Base-by-base conservation (phyloP, 2,113 vertebrate species). In the Antechinus stuartii region DNA sequence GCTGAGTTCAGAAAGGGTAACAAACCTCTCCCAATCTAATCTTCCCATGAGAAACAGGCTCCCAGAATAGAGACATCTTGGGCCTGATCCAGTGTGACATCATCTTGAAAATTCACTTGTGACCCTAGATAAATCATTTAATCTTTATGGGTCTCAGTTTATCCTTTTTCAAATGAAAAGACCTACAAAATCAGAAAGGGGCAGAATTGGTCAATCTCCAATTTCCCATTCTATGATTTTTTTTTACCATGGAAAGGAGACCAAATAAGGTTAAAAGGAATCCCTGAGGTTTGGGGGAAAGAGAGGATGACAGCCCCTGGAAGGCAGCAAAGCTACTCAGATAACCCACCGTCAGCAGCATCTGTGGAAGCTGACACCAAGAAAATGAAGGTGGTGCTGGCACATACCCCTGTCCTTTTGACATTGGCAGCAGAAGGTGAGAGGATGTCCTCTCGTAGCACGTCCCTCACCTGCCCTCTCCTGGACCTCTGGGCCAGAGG, bases 381-480 rank as follows among this genome's bases (percentile, higher is more conserved):
- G n/a, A 84, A 84, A 84, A 84, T n/a, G 16, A 84, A 42, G 35
- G 35, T 19, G 42, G n/a, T 84, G 2, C 22, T 42, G 68, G n/a
- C 16, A 84, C 16, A 7, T 22, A 84, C 68, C 1, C 42, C 57
- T 53, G 1, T 84, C 93, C 4, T 24, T 68, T 84, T 35, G 16
- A 47, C 26, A 2, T 11, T 10, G 8, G 23, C 7, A 0, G 7
- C 7, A 0, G 0, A 0, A 3, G 16, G 7, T 1, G 2, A 35
- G 4, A 30, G 2, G 49, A 0, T 2, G n/a, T 19, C 6, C 46
- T 26, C 1, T 0, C 91, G 26, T 0, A 0, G 11, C 2, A 9
- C 0, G 14, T 53, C 27, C 53, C 0, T 0, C 1, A 84, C 14
- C n/a, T 19, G n/a, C 35, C 68, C 68, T 19, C 54, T 23, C 22